Percentiles rank a stretch among this genome's conserved stretches.
phyloP scores from a whole-genome alignment of 2,797 vertebrate genomes.

The Epinephelus coioides region DNA sequence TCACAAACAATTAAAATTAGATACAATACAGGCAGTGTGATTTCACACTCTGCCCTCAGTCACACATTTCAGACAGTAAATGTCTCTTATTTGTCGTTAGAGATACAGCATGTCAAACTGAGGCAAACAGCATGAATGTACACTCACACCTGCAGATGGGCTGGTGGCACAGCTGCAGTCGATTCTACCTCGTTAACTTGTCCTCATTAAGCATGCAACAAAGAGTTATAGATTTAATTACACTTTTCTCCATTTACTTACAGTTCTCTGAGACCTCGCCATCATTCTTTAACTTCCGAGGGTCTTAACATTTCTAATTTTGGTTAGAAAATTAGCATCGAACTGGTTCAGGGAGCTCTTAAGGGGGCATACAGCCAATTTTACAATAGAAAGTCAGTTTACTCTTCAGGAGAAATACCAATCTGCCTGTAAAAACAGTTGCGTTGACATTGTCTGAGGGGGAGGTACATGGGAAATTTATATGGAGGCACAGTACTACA shows the following conservation, averaged over 20 bases:
- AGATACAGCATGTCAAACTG: slow-evolving; percentile 14
- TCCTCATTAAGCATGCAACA: background rate
- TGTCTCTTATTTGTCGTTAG: slow-evolving; percentile 11
- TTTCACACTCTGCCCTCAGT: slow-evolving; percentile 12
- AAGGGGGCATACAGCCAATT: background rate
- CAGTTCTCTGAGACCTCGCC: background rate
- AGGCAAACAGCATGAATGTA: slow-evolving; percentile 3
- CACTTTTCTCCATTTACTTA: background rate
- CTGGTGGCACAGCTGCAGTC: background rate
- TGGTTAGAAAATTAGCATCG: background rate
- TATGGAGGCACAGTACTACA: background rate
- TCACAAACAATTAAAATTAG: slow-evolving; percentile 21
- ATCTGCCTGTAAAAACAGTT: background rate
- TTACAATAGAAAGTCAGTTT: background rate
- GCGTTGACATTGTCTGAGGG: slow-evolving; percentile 7
- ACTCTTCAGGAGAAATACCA: background rate
- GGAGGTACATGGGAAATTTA: background rate
- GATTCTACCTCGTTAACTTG: background rate
- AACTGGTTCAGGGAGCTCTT: background rate
- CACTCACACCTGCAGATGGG: slow-evolving; percentile 14
- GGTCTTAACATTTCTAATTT: background rate
- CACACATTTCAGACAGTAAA: background rate
- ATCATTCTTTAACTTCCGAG: background rate
- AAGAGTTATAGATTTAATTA: background rate
- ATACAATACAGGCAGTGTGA: background rate